These are phyloP conservation scores for Coleophora flavipennella DNA, from an alignment of 2,888 invertebrate genomes.

Conservation along the genomic window DNA sequence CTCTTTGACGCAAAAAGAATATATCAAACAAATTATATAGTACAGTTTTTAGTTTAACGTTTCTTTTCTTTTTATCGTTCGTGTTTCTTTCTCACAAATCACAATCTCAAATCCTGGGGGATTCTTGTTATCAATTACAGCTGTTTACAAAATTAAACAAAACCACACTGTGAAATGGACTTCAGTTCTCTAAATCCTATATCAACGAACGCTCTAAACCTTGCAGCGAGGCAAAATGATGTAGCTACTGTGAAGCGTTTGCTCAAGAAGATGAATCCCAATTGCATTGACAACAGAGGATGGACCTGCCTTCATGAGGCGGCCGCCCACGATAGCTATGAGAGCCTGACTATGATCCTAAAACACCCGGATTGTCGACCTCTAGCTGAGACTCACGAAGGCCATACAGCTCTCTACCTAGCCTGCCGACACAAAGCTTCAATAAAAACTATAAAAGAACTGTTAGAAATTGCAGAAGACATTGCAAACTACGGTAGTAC, in stretches of 20 bases:
- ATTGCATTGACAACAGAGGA: constrained; percentile 63
- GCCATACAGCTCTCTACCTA: constrained; percentile 60
- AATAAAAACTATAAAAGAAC: constrained; percentile 37
- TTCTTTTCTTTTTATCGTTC: no score
- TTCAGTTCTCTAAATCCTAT: constrained; percentile 66
- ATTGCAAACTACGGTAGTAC: constrained; percentile 59
- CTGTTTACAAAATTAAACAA: no score
- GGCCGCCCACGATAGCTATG: constrained; percentile 51
- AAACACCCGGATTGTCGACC: constrained; percentile 42
- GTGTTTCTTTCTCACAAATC: no score
- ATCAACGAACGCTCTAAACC: constrained; percentile 54
- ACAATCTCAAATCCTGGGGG: no score
- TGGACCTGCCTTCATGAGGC: constrained; percentile 71
- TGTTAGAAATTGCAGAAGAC: constrained; percentile 44
- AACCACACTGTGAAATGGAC: constrained; percentile 46
- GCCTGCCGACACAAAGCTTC: constrained; percentile 51
- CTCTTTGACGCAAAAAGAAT: no score
- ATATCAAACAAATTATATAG: no score
- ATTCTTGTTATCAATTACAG: no score
- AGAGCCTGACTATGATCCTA: constrained; percentile 45
- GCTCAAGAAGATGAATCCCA: constrained; percentile 56
- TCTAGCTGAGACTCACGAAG: constrained; percentile 57
- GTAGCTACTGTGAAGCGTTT: constrained; percentile 38
- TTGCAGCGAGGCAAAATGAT: constrained; percentile 59
- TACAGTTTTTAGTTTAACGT: no score